phyloP scores from a whole-genome alignment of 2,888 invertebrate genomes.

The Alsophila aescularia region DNA sequence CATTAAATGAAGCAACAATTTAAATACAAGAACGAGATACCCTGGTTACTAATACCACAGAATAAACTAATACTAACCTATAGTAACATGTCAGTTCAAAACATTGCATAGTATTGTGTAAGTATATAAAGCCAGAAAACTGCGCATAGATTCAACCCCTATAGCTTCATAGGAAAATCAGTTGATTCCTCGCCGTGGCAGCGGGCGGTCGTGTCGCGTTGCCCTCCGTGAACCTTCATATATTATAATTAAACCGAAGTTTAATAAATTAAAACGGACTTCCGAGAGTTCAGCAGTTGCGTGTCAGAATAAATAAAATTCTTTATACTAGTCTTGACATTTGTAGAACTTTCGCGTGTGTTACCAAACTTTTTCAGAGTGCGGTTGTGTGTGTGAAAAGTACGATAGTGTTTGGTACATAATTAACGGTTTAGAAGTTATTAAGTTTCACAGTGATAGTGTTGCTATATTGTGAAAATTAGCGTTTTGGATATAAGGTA shows the following conservation, averaged over 20 bases:
- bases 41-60: too few relatives aligned
- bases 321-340: constrained; percentile 10
- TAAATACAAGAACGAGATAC: too few relatives aligned
- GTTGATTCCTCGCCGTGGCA: constrained; percentile 18
- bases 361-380: constrained; percentile 27
- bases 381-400: constrained; percentile 23
- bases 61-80: too few relatives aligned
- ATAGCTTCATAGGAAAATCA: constrained; percentile 13
- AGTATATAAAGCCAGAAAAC: constrained; percentile 12
- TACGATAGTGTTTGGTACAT: constrained; percentile 31
- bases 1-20: too few relatives aligned
- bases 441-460: constrained; percentile 29
- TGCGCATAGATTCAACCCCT: constrained; percentile 28
- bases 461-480: constrained; percentile 23
- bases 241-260: constrained; percentile 31
- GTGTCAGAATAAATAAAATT: constrained; percentile 25
- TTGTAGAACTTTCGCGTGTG: constrained; percentile 17
- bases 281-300: constrained; percentile 23
- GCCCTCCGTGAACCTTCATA: constrained; percentile 16
- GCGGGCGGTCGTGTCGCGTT: constrained; percentile 26
- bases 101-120: constrained; percentile 16
- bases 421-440: constrained; percentile 26
- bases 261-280: constrained; percentile 24
- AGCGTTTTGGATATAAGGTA: constrained; percentile 22
- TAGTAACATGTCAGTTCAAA: neutral